Evolutionary conservation across 2,888 invertebrate genomes (phyloP), one percentile per base, ranked within the genome.

Genomic region (Capitulum mitella): DNA sequence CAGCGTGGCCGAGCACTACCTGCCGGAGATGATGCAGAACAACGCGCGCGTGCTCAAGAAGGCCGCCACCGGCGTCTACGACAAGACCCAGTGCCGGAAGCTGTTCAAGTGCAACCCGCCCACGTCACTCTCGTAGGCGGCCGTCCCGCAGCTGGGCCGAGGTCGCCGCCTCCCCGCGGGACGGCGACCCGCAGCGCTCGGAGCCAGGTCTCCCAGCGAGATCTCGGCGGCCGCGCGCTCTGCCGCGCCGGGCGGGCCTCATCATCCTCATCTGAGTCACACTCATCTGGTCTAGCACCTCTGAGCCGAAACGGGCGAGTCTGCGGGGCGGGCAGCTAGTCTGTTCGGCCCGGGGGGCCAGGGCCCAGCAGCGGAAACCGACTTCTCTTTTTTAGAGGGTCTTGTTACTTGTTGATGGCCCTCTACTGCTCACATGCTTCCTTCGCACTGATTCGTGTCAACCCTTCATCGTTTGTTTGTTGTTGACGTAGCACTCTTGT

Each of bases 31-130:
- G 58, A 81, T 81, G 81, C 79, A 80, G 79, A 70, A 64, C 77
- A 81, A 81, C 77, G 46, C 80, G 40, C 80, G 79, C n/a, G 78
- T 81, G 77, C 80, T 81, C 79, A 80, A 79, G 79, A 80, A 79
- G 78, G 81, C 81, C n/a, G 81, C 81, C 76, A 77, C 78, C 40
- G 78, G 79, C 32, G 81, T 78, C 32, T 80, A 78, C 70, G 80
- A 80, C 54, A 80, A 79, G 19, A 78, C 78, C 78, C 80, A 81
- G 76, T 81, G 81, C 78, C 79, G 77, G 79, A 79, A 80, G 64
- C 10, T 34, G 22, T 70, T 70, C 70, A 37, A 37, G 70, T 70
- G 70, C 19, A 22, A 37, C 19, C 70, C 70, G 2, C 70, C 70
- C 22, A 70, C 70, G 19, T 70, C 70, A 1, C 19, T 37, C 6